A percentile compares a stretch with the other conserved stretches of the same genome.
Evolutionary conservation across 2,113 vertebrate species (phyloP).

Genomic region (Tachycineta bicolor): DNA sequence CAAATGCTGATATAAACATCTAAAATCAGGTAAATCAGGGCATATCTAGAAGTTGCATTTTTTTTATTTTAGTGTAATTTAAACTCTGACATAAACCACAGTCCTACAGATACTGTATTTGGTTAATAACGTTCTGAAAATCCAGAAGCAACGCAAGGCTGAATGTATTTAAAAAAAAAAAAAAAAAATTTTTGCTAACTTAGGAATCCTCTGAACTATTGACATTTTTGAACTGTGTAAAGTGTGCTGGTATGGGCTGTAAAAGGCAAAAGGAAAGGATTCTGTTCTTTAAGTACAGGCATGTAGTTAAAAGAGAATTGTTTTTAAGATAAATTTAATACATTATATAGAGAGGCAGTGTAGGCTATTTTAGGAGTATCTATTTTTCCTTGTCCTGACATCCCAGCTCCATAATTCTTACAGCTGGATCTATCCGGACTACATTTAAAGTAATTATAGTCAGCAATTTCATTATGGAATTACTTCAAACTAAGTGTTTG

Average conservation of each 20-base stretch:
- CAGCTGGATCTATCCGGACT: background rate
- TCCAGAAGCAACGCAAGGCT: background rate
- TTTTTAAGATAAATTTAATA: constrained; percentile 56
- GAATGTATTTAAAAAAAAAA: background rate
- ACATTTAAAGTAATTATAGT: constrained; percentile 20
- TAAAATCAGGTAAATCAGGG: constrained; percentile 21
- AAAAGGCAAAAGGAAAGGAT: constrained; percentile 36
- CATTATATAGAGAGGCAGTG: background rate
- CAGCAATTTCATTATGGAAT: constrained; percentile 29
- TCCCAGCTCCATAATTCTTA: background rate
- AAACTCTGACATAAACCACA: background rate
- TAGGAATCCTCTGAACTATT: constrained; percentile 13
- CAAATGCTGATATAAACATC: background rate
- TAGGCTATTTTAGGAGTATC: background rate
- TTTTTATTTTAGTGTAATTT: background rate
- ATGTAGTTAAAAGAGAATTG: constrained; percentile 49
- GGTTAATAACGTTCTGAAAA: background rate
- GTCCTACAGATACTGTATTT: background rate
- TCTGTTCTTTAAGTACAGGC: constrained; percentile 36
- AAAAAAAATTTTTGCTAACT: background rate
- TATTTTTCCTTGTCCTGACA: constrained; percentile 15
- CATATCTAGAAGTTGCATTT: background rate
- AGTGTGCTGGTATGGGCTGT: constrained; percentile 1
- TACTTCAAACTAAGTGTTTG: background rate
- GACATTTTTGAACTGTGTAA: constrained; percentile 33